Percentiles rank a stretch among this genome's conserved stretches.
These are phyloP conservation scores for Geotrypetes seraphini DNA, from an alignment of 2,797 vertebrate species.

Conservation along the genomic window DNA sequence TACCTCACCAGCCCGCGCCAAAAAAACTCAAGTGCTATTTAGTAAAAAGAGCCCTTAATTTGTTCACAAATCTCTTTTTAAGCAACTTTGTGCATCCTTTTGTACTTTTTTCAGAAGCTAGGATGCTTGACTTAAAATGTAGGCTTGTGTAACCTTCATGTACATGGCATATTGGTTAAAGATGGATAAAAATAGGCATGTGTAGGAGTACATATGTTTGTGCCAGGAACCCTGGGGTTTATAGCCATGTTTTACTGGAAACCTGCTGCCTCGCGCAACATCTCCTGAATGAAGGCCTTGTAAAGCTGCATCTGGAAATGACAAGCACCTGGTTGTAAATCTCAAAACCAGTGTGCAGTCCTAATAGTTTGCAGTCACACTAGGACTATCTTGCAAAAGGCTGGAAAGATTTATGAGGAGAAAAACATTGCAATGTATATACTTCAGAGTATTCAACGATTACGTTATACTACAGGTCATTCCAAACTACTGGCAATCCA, in stretches of 20 bases:
- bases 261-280: slow-evolving; percentile 60
- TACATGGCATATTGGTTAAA: too few species aligned
- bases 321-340: slow-evolving; percentile 57
- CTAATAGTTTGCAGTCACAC: slow-evolving; percentile 54
- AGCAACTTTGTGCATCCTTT: too few species aligned
- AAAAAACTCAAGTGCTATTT: too few species aligned
- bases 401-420: slow-evolving; percentile 46
- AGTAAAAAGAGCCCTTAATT: too few species aligned
- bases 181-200: too few species aligned
- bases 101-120: too few species aligned
- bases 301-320: slow-evolving; percentile 67
- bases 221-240: slow-evolving; percentile 59
- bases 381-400: slow-evolving; percentile 34
- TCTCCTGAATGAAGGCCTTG: slow-evolving; percentile 57
- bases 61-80: too few species aligned
- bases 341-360: slow-evolving; percentile 50
- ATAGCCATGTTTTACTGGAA: slow-evolving; percentile 64
- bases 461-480: slow-evolving; percentile 11
- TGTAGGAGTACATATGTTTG: slow-evolving; percentile 47
- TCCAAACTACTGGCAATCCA: too few species aligned
- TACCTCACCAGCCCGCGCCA: too few species aligned
- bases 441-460: slow-evolving; percentile 3
- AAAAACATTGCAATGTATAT: slow-evolving; percentile 20
- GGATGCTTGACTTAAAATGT: too few species aligned
- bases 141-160: too few species aligned